Evolutionary conservation across 2,888 invertebrate species (phyloP), one percentile per base, ranked within the genome.

Genomic region (Hybos culiciformis): DNA sequence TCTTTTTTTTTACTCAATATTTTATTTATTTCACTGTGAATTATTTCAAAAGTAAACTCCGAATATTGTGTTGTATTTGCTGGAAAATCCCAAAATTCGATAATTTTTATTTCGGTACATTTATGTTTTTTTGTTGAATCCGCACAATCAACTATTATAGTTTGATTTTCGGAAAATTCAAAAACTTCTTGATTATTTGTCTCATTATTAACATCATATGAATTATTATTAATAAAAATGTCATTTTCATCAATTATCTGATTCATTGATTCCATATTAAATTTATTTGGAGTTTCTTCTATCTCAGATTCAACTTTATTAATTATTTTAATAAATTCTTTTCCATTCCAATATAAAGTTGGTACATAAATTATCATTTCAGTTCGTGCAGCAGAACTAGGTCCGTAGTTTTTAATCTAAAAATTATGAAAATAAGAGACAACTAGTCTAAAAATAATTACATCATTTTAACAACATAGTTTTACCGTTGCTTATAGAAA

Each of bases 1-100:
- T 65, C 63, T 56, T 62, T 63, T 1, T 62, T 60, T 48, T 66
- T 64, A n/a, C 59, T 56, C 1, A 66, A 53, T 17, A 66, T 57
- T 33, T 63, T 57, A 36, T 65, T 63, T 15, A 66, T 54, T 48
- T 63, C 60, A n/a, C 58, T 56, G 55, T 24, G 66, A 50, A 48
- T 66, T 59, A 11, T 65, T 56, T n/a, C 51, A 53, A 41, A 57
- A 66, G 38, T 59, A 60, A 48, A 65, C 53, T 4, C 55, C 58
- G 17, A 66, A 42, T 11, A 57, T 54, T 2, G n/a, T n/a, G 64
- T 50, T 7, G 60, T 57, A 31, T 54, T 59, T 43, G 61, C 56
- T 3, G 62, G 58, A 14, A 44, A 45, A 8, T 46, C 33, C 42
- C 56, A 54, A 36, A 65, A 63, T 46, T 64, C 59, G 32, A 58